Conservation (phyloP, 2,888 invertebrate species). For the Carabus problematicus region DNA sequence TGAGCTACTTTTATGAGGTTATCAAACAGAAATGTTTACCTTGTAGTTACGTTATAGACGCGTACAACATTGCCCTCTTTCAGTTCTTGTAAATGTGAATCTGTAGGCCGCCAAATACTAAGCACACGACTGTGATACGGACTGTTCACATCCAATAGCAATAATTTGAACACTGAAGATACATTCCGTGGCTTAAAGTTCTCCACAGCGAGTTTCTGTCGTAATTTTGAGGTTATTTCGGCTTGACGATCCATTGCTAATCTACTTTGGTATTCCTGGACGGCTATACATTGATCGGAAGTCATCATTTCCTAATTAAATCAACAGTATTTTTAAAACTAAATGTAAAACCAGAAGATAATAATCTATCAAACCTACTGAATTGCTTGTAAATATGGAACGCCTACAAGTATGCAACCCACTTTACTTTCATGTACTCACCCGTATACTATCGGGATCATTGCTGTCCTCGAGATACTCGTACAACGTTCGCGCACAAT, state of each 20-base stretch:
- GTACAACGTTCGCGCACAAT: constrained; percentile 51
- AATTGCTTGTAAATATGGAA: constrained; percentile 10
- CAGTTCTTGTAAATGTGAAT: constrained; percentile 65
- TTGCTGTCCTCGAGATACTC: constrained; percentile 57
- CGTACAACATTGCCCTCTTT: constrained; percentile 69
- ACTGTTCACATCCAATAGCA: constrained; percentile 57
- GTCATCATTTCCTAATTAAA: constrained; percentile 60
- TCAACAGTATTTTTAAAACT: constrained; percentile 7
- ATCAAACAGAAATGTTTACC: constrained; percentile 48
- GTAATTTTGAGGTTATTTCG: constrained; percentile 48
- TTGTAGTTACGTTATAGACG: constrained; percentile 65
- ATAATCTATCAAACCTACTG: constrained; percentile 21
- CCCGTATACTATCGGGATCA: constrained; percentile 62
- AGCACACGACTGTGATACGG: constrained; percentile 59
- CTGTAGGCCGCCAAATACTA: constrained; percentile 76
- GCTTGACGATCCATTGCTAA: constrained; percentile 53
- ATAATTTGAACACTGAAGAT: constrained; percentile 58
- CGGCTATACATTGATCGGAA: constrained; percentile 56
- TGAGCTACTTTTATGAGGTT: no score
- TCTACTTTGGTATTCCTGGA: constrained; percentile 58
- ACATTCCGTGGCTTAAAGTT: constrained; percentile 55
- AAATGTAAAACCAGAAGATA: constrained; percentile 29
- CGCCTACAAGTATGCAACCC: not conserved
- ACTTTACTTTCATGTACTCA: constrained; percentile 47
- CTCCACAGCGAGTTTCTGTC: constrained; percentile 45